These are phyloP conservation scores for Nudaria mundana DNA, from an alignment of 2,888 invertebrate genomes.

Conservation along the genomic window DNA sequence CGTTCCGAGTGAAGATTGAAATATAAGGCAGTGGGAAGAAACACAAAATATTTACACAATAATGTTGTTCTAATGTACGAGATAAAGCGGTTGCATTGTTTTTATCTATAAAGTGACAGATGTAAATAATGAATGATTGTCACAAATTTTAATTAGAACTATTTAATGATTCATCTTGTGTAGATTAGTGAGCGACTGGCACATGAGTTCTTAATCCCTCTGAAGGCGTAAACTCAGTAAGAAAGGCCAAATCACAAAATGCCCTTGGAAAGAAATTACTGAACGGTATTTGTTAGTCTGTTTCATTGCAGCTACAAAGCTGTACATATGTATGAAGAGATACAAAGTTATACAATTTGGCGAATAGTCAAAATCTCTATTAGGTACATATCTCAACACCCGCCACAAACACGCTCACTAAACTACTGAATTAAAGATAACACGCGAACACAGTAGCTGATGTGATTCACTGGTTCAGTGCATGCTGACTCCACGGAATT, in stretches of 20 bases:
- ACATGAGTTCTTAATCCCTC: too few species aligned
- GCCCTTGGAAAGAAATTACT: too few species aligned
- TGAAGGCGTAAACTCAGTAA: too few species aligned
- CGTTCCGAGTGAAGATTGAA: constrained; percentile 59
- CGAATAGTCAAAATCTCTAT: background rate
- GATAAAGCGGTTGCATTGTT: constrained; percentile 30
- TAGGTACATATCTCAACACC: background rate
- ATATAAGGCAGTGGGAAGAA: constrained; percentile 41
- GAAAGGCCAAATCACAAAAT: too few species aligned
- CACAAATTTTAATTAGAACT: too few species aligned
- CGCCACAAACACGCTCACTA: constrained; percentile 19
- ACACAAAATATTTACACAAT: constrained; percentile 39
- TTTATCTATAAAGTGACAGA: constrained; percentile 25
- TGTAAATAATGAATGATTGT: constrained; percentile 24
- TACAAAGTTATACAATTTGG: background rate
- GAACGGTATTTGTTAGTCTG: too few species aligned
- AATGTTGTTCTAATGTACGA: constrained; percentile 26
- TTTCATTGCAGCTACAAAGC: too few species aligned
- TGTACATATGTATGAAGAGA: background rate
- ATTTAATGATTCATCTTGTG: too few species aligned
- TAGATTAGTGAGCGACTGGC: too few species aligned
- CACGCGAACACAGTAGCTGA: constrained; percentile 43
- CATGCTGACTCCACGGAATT: constrained; percentile 33
- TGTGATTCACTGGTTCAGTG: constrained; percentile 37
- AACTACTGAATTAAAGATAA: constrained; percentile 66